Evolutionary conservation across 2,113 vertebrate genomes (phyloP), one percentile per base, ranked within the genome.

Genomic region (Gnathonemus longibarbis): DNA sequence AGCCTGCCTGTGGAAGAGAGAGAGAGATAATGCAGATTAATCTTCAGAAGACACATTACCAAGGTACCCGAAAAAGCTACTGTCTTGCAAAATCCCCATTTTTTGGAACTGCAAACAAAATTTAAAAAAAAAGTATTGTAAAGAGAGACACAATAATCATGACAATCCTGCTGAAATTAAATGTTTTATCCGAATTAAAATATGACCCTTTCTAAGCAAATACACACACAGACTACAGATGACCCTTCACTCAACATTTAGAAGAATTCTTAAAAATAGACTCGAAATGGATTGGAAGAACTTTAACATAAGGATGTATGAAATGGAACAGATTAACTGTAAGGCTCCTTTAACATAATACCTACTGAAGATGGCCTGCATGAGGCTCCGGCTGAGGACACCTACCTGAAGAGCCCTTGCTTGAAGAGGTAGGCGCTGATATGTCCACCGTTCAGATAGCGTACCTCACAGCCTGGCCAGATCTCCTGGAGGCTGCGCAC

Each of bases 361-460:
- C 15, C 15, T n/a, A 35, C 8, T 58, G 31, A 13, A 15, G 39
- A 13, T 31, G 9, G 27, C 17, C 48, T 2, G 1, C 48, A 53
- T 56, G 21, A 9, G 15, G 35, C 13, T 42, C 84, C 0, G 2
- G 5, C 15, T 7, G 8, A 27, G 27, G 27, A 31, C 66, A 21
- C 56, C 93, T 93, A 99, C 98, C 98, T 97, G 94, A 99, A 99
- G 80, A 98, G 93, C 74, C 97, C 97, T 96, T 99, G 98, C 94
- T 99, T 99, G 92, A 99, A 99, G 89, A 99, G 97, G 91, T 99
- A 99, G 66, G 98, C 98, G 91, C 98, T 99, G 93, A 99, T 92
- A 92, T 99, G 98, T 90, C 98, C 98, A 84, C 98, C 98, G 24
- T 97, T 96, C 91, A 99, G 95, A 91, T 97, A 99, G 8, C 98